These are phyloP conservation scores for Nothobranchius kuhntae DNA, from an alignment of 2,113 vertebrate genomes.

Conservation along the genomic window DNA sequence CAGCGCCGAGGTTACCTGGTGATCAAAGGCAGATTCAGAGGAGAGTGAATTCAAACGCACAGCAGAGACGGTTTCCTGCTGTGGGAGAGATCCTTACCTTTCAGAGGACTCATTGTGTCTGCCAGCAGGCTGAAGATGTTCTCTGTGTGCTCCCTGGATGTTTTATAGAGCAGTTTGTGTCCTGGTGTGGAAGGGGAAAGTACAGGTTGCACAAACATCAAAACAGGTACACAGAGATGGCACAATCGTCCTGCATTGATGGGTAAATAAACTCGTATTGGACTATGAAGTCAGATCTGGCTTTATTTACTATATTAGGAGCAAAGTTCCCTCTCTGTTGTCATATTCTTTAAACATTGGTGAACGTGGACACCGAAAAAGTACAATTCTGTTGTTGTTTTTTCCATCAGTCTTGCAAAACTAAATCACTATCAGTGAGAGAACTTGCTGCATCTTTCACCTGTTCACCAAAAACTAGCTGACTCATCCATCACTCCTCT, in stretches of 20 bases:
- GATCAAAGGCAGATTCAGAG: neutral
- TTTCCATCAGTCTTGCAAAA: constrained; percentile 2
- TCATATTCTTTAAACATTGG: neutral
- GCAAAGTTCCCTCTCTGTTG: constrained; percentile 18
- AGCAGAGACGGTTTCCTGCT: neutral
- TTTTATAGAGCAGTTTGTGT: constrained; percentile 40
- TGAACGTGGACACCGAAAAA: constrained; percentile 5
- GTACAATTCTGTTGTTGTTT: constrained; percentile 30
- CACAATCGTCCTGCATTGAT: too few species aligned
- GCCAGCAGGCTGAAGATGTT: neutral
- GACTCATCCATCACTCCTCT: constrained; percentile 17
- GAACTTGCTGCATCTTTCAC: neutral
- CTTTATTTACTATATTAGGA: constrained; percentile 16
- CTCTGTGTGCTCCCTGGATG: constrained; percentile 4
- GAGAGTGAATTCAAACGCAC: neutral
- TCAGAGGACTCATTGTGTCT: constrained; percentile 18
- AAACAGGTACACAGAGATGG: constrained; percentile 15
- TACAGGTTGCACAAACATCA: constrained; percentile 37
- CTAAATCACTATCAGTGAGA: constrained; percentile 33
- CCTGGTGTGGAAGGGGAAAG: constrained; percentile 6
- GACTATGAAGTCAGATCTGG: neutral
- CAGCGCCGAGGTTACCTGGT: constrained; percentile 6
- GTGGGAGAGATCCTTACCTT: constrained; percentile 10
- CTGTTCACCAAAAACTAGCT: constrained; percentile 7
- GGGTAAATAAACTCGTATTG: constrained; percentile 11